Base-by-base conservation (phyloP, 2,113 vertebrate genomes). In the Callipepla squamata region DNA sequence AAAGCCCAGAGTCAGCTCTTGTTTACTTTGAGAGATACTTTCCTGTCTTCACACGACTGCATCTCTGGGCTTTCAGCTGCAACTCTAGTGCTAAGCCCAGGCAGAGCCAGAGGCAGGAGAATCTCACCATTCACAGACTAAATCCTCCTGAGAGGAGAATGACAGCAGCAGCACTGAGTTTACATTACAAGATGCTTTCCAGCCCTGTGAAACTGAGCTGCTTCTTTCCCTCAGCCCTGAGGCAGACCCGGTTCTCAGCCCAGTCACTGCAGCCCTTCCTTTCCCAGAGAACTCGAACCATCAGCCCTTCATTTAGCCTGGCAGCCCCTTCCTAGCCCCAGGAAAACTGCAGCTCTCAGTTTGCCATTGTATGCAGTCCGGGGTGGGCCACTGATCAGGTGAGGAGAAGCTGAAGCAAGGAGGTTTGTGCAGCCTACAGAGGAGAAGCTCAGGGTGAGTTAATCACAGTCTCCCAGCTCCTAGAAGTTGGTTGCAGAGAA, bases 1-100 rank as follows among this genome's bases (percentile, higher is more conserved):
- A 67, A 87, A 75, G 42, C 36, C 57, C 78, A 13, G 16, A 55
- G 30, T 47, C 75, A 74, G n/a, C 42, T 86, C 42, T 74, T 74
- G n/a, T 94, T 81, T 81, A 62, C 66, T 90, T 66, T 5, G 2
- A 38, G 57, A 85, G 70, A 81, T 12, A 36, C 19, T 75, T 85
- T 74, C 80, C 57, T 75, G 50, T 3, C 18, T 40, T 11, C 13
- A 14, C 36, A 55, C 22, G 40, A 15, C 11, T 6, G 38, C 30
- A 57, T 25, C 61, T 47, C 83, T 38, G 32, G 34, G 34, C 61
- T 77, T 80, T 65, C 1, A 0, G n/a, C 61, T 32, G 51, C 77
- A 91, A 74, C 45, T 26, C 30, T 53, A 58, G 19, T 0, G 0
- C 19, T 51, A 78, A 87, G 55, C 19, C 40, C 80, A 67, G 36